These are phyloP conservation scores for Sceloporus tristichus DNA, from an alignment of 2,113 vertebrate genomes.

Conservation along the genomic window DNA sequence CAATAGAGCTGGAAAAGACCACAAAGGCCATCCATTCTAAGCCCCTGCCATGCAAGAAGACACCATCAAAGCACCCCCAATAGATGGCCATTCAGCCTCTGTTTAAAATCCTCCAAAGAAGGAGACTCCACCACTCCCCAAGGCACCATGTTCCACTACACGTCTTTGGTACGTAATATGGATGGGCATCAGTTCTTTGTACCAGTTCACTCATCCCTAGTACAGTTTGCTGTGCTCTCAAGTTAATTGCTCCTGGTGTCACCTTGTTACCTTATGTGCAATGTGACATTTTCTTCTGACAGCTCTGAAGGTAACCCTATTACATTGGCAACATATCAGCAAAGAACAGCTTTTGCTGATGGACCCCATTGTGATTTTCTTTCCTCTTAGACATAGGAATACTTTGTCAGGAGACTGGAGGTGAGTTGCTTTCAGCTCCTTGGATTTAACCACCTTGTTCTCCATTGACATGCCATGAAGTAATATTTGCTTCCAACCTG, in stretches of 20 bases:
- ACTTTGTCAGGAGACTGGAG: slow-evolving; percentile 46
- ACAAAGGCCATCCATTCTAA: no score
- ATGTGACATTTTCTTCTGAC: slow-evolving; percentile 45
- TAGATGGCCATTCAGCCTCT: no score
- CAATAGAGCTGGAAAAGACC: no score
- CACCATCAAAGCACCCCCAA: no score
- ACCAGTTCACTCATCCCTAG: background rate
- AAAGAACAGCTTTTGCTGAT: slow-evolving; percentile 40
- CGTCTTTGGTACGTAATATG: background rate
- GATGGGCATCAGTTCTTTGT: background rate
- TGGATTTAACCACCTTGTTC: slow-evolving; percentile 7
- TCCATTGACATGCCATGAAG: no score
- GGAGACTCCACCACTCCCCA: no score
- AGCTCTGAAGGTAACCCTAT: slow-evolving; percentile 55
- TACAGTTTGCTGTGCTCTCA: background rate
- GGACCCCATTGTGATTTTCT: slow-evolving; percentile 46
- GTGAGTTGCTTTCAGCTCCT: slow-evolving; percentile 14
- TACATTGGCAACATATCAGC: slow-evolving; percentile 43
- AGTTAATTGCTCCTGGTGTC: background rate
- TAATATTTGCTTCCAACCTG: no score
- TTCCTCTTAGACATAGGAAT: slow-evolving; percentile 34
- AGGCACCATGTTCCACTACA: no score
- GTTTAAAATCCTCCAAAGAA: no score
- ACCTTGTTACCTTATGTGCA: slow-evolving; percentile 2
- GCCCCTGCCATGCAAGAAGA: no score